A percentile compares a stretch with the other conserved stretches of the same genome.
These are phyloP conservation scores for Gambusia affinis DNA, from an alignment of 2,113 vertebrate genomes.

Conservation along the genomic window DNA sequence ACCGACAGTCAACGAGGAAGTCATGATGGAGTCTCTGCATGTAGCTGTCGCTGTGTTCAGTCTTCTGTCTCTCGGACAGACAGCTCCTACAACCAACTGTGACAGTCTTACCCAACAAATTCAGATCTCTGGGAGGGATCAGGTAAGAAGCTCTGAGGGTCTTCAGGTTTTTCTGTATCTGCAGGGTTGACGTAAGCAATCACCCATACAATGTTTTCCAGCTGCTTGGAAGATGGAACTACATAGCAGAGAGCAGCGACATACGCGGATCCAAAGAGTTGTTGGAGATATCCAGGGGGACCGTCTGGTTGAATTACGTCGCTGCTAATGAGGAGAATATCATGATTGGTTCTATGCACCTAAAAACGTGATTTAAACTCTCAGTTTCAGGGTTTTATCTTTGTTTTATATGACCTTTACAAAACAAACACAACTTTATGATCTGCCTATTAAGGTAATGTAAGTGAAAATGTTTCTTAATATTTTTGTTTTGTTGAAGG, in stretches of 20 bases:
- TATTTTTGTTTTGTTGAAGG: constrained; percentile 1
- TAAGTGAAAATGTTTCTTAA: too few species aligned
- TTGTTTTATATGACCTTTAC: neutral
- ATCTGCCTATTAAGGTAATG: too few species aligned
- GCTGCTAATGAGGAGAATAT: constrained; percentile 12
- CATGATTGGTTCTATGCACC: neutral
- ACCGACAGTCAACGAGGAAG: neutral
- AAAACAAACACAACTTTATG: too few species aligned
- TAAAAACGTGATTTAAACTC: constrained; percentile 38
- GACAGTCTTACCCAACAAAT: constrained; percentile 18
- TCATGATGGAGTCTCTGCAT: constrained; percentile 18
- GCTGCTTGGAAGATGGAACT: constrained; percentile 60
- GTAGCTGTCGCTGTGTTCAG: constrained; percentile 33
- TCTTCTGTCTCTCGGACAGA: constrained; percentile 33
- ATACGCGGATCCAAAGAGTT: neutral
- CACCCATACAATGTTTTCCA: constrained; percentile 10
- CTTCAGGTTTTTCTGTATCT: too few species aligned
- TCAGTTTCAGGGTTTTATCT: neutral
- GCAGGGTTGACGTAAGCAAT: neutral
- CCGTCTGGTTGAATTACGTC: neutral
- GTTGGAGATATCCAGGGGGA: neutral
- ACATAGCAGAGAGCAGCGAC: constrained; percentile 22
- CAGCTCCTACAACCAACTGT: constrained; percentile 53
- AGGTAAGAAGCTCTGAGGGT: constrained; percentile 25
- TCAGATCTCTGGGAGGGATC: constrained; percentile 17